Evolutionary conservation across 2,113 vertebrate species (phyloP).

Genomic region (Nestor notabilis): DNA sequence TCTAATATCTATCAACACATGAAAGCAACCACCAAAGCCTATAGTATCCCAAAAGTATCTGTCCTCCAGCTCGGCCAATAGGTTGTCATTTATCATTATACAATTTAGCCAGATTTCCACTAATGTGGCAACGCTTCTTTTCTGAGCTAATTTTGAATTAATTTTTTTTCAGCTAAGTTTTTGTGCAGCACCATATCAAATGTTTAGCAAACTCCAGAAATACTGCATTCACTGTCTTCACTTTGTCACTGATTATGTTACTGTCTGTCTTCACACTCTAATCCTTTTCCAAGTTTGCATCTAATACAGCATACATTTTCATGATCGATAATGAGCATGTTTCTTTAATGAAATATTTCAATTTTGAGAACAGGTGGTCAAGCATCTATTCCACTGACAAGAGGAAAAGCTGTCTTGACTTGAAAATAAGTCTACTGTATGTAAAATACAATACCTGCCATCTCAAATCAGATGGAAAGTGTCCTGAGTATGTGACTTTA

Average conservation of each 20-base stretch:
- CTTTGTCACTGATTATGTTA: not conserved
- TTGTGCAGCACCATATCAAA: not conserved
- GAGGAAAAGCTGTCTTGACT: slow-evolving; percentile 20
- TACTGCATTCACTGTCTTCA: not conserved
- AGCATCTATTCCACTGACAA: not conserved
- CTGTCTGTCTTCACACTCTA: not conserved
- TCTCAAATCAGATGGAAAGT: slow-evolving; percentile 8
- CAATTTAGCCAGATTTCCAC: not conserved
- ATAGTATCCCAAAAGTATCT: not conserved
- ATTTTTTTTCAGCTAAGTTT: not conserved
- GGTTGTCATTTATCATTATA: not conserved
- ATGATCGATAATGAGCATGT: not conserved
- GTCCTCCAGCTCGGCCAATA: not conserved
- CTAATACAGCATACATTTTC: not conserved
- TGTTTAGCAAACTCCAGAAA: not conserved
- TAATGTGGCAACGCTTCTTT: not conserved
- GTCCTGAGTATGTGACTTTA: not conserved
- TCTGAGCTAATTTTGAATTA: not conserved
- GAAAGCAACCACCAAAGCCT: not conserved
- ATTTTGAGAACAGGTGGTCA: slow-evolving; percentile 54
- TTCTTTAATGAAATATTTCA: slow-evolving; percentile 30
- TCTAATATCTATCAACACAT: not conserved
- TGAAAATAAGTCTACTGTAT: not conserved
- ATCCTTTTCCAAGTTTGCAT: not conserved
- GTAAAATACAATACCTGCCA: slow-evolving; percentile 19